phyloP scores from a whole-genome alignment of 2,113 vertebrate genomes.

The Heliornis fulica region DNA sequence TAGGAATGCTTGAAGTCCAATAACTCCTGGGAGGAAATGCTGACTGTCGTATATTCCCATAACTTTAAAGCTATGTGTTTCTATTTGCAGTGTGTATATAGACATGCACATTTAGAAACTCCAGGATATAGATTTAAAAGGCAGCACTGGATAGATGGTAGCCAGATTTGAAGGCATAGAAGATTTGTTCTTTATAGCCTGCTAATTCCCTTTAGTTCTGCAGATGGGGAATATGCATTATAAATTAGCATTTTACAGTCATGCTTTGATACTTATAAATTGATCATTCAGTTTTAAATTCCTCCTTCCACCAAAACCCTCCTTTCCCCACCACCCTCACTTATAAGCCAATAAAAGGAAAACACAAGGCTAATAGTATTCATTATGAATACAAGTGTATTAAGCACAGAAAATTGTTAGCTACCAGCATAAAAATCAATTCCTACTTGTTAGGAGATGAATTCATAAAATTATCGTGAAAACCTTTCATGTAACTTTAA shows the following conservation, averaged over 20 bases:
- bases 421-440: conserved; percentile 46
- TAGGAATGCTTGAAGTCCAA: background rate
- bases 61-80: conserved; percentile 37
- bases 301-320: background rate
- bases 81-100: conserved; percentile 7
- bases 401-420: conserved; percentile 21
- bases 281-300: background rate
- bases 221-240: background rate
- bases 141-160: background rate
- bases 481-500: background rate
- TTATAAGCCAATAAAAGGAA: background rate
- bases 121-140: background rate
- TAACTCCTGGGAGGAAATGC: conserved; percentile 43
- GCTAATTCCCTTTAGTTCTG: background rate
- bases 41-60: conserved; percentile 39
- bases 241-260: background rate
- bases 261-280: background rate
- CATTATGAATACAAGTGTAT: background rate
- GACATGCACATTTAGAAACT: conserved; percentile 41
- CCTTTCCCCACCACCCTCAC: background rate
- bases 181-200: background rate
- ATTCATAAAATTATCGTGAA: background rate
- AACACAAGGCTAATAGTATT: background rate
- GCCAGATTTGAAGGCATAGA: background rate
- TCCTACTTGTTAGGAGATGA: background rate